phyloP scores from a whole-genome alignment of 2,888 invertebrate genomes.

The Watsonalla binaria region DNA sequence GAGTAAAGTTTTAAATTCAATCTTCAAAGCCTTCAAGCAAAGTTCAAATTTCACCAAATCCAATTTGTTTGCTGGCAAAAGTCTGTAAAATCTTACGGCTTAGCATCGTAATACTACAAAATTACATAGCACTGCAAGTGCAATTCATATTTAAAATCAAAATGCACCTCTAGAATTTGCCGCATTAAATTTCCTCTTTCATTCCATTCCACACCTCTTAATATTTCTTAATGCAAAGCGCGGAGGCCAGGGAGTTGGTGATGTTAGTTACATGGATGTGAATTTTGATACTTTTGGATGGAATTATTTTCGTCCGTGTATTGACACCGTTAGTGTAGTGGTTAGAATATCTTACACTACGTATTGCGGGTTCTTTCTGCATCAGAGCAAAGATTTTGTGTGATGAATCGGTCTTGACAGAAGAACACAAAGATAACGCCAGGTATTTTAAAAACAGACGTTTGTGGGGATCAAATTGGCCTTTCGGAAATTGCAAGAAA shows the following conservation, averaged over 20 bases:
- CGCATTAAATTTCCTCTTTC: slow-evolving; percentile 7
- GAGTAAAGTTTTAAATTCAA: background rate
- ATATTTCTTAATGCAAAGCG: slow-evolving; percentile 7
- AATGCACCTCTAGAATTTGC: slow-evolving; percentile 5
- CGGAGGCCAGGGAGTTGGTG: background rate
- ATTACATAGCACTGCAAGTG: background rate
- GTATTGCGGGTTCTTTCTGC: no score
- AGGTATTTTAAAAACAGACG: no score
- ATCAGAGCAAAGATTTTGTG: no score
- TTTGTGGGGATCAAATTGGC: no score
- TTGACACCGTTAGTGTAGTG: no score
- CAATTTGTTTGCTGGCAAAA: background rate
- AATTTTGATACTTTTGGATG: no score
- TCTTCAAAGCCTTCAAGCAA: background rate
- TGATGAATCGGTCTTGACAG: no score
- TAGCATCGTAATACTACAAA: background rate
- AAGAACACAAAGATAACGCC: no score
- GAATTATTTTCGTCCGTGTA: no score
- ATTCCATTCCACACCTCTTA: slow-evolving; percentile 4
- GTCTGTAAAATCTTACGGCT: background rate
- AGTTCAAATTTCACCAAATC: background rate
- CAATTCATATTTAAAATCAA: background rate
- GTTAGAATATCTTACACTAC: no score
- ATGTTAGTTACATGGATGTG: background rate
- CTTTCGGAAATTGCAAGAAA: no score